Evolutionary conservation across 2,113 vertebrate species (phyloP).

Genomic region (Arvicanthis niloticus): DNA sequence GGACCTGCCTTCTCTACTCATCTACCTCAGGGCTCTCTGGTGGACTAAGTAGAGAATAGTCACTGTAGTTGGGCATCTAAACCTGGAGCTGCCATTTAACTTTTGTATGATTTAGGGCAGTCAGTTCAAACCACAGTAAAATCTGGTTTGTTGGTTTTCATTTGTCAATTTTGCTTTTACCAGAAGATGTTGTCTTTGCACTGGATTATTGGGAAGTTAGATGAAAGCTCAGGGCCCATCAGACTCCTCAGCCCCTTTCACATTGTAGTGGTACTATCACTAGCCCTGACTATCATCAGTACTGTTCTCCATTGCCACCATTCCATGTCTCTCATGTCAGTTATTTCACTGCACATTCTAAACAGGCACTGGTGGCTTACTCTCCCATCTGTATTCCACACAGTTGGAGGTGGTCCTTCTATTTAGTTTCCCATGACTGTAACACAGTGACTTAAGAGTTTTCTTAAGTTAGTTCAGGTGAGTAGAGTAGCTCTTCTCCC

Average conservation of each 20-base stretch:
- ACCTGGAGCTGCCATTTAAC: neutral
- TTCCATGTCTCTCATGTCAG: neutral
- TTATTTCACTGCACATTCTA: neutral
- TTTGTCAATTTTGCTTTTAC: neutral
- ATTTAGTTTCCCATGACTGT: neutral
- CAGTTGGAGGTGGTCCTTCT: neutral
- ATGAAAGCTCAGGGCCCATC: neutral
- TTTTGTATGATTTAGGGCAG: neutral
- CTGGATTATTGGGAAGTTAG: too few species aligned
- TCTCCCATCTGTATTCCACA: neutral
- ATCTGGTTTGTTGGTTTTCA: neutral
- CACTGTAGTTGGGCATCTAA: neutral
- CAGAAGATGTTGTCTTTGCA: neutral
- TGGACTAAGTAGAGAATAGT: neutral
- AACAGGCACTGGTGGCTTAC: neutral
- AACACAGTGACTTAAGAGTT: neutral
- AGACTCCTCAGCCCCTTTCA: too few species aligned
- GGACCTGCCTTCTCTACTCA: neutral
- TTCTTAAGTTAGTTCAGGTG: neutral
- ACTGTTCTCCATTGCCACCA: neutral
- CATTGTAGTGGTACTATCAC: fast-evolving
- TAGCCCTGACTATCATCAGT: neutral
- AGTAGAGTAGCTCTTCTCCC: neutral
- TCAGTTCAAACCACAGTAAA: neutral
- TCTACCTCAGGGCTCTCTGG: neutral